Evolutionary conservation across 2,113 vertebrate species (phyloP).

Genomic region (Cnemophilus loriae): DNA sequence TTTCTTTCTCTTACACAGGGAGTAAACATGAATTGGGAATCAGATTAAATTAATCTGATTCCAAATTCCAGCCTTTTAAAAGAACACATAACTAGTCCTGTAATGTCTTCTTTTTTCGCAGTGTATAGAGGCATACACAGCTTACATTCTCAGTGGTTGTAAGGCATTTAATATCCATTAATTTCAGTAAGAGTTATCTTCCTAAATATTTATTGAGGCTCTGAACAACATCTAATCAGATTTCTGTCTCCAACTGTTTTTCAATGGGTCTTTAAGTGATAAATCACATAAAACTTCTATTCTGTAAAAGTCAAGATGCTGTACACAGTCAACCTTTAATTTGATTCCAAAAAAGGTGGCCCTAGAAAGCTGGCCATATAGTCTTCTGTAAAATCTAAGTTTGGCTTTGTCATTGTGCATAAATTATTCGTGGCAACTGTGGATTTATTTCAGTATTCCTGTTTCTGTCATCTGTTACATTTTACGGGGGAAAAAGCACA

Average conservation of each 20-base stretch:
- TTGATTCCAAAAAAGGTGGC: not conserved
- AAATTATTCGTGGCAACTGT: not conserved
- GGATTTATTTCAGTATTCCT: not conserved
- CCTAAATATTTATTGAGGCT: not conserved
- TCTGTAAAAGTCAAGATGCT: not conserved
- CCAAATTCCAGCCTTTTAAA: not conserved
- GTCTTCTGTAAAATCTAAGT: not conserved
- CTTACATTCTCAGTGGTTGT: not conserved
- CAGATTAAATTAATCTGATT: not conserved
- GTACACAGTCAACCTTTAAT: not conserved
- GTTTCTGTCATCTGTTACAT: not conserved
- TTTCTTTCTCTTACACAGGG: not conserved
- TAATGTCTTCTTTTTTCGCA: no score
- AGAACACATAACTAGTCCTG: not conserved
- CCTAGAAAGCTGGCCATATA: not conserved
- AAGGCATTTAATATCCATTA: not conserved
- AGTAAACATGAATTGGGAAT: not conserved
- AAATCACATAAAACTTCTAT: not conserved
- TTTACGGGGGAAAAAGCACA: not conserved
- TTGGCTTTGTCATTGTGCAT: not conserved
- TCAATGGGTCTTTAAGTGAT: not conserved
- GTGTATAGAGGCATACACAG: not conserved
- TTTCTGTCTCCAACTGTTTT: not conserved
- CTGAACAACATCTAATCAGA: not conserved
- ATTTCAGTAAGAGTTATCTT: not conserved